Evolutionary conservation across 2,888 invertebrate genomes (phyloP), one percentile per base, ranked within the genome.

Genomic region (Trypoxylon attenuatum): DNA sequence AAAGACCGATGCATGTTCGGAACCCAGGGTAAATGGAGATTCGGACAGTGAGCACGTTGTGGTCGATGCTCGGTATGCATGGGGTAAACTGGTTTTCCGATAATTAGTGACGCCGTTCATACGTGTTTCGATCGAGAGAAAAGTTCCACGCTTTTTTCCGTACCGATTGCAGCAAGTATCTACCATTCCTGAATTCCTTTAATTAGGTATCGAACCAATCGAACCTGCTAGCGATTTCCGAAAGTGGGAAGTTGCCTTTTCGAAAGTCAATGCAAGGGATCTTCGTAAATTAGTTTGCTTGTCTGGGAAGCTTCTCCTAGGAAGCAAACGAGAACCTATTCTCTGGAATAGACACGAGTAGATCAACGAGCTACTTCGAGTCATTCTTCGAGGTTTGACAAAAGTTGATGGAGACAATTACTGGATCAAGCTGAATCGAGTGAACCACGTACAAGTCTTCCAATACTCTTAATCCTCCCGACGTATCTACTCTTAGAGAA

Each of bases 231-330:
- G n/a, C 16, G 13, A 5, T 2, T 16, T 10, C 19, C 41, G 41
- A 15, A 19, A 41, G 41, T 41, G 16, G 63, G 54, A 55, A 72
- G 60, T 72, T 64, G 66, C 41, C 25, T 61, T 25, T 53, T 46
- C 49, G 47, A 47, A 57, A 71, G 63, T 69, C 67, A 67, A 73
- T 76, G 59, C 58, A 65, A 69, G 64, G 57, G 60, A 46, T 69
- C 62, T 66, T 63, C 64, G 69, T 75, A 71, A 70, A 65, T 75
- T 67, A 75, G 73, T 73, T 76, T 73, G 33, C 5, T 33, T 33
- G n/a, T n/a, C 33, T 33, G 33, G 13, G 33, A 33, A 13, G 33
- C 33, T 33, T 33, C 33, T 10, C 13, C 33, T 6, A n/a, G n/a
- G n/a, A n/a, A n/a, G n/a, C n/a, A n/a, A n/a, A n/a, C 21, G 45